A percentile compares a stretch with the other conserved stretches of the same genome.
Conservation (phyloP, 2,888 invertebrate species). For the Oscheius sp. region DNA sequence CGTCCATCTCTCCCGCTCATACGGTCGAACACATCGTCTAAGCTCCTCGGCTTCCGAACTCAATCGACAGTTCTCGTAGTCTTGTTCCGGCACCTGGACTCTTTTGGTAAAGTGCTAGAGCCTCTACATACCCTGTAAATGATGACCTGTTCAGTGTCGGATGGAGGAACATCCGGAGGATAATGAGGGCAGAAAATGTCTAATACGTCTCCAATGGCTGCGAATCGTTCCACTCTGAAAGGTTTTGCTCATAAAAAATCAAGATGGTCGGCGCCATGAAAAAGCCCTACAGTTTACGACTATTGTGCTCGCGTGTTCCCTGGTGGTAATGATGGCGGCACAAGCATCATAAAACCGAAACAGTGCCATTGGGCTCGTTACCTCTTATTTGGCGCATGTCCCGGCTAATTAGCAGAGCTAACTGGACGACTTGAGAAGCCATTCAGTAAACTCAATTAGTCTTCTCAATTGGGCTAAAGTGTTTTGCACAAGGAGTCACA, state of each 20-base stretch:
- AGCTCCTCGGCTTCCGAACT: slow-evolving; percentile 51
- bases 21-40: slow-evolving; percentile 54
- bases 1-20: slow-evolving; percentile 53
- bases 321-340: slow-evolving; percentile 1
- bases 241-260: neutral
- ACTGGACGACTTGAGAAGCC: slow-evolving; percentile 10
- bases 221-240: slow-evolving; percentile 59
- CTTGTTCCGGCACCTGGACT: slow-evolving; percentile 48
- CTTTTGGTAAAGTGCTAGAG: neutral
- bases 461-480: slow-evolving; percentile 26
- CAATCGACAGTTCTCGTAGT: slow-evolving; percentile 56
- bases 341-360: slow-evolving; percentile 20
- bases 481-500: slow-evolving; percentile 10
- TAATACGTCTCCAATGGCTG: slow-evolving; percentile 59
- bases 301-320: slow-evolving; percentile 14
- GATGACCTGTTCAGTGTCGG: slow-evolving; percentile 55
- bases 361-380: slow-evolving; percentile 11
- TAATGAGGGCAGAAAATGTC: slow-evolving; percentile 58
- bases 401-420: slow-evolving; percentile 13
- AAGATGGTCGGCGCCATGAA: slow-evolving; percentile 18
- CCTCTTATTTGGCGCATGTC: slow-evolving; percentile 3
- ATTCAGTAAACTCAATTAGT: slow-evolving; percentile 30
- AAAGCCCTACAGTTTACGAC: slow-evolving; percentile 20
- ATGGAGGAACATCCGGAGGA: slow-evolving; percentile 40
- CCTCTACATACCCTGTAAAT: slow-evolving; percentile 52